A percentile compares a stretch with the other conserved stretches of the same genome.
These are phyloP conservation scores for Hydrolagus colliei DNA, from an alignment of 2,797 vertebrate genomes.

Conservation along the genomic window DNA sequence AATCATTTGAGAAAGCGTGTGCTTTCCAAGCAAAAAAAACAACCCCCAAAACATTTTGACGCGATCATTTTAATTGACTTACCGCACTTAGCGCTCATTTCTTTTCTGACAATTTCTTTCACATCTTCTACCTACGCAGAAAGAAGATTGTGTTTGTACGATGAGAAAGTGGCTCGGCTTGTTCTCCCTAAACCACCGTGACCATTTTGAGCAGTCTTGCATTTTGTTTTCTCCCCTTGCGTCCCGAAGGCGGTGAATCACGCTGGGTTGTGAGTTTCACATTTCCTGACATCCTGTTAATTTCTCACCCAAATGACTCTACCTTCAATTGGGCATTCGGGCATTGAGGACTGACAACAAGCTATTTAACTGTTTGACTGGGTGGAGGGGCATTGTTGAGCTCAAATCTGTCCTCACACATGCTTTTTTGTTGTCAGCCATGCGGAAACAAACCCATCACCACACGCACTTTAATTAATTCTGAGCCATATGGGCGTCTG, in stretches of 20 bases:
- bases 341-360: neutral
- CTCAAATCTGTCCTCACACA: neutral
- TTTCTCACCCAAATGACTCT: neutral
- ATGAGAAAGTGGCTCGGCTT: neutral
- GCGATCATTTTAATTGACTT: conserved; percentile 41
- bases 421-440: no score
- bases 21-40: neutral
- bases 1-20: neutral
- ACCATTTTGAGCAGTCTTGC: no score
- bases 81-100: conserved; percentile 71
- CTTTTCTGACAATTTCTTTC: conserved; percentile 67
- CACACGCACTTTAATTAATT: no score
- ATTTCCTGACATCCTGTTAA: neutral
- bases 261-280: neutral
- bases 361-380: neutral
- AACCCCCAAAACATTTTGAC: neutral
- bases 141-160: conserved; percentile 4
- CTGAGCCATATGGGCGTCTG: no score
- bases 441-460: no score
- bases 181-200: neutral
- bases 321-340: neutral
- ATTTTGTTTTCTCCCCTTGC: no score
- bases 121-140: conserved; percentile 66
- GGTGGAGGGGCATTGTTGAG: no score
- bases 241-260: neutral